Percentiles rank a stretch among this genome's conserved stretches.
These are phyloP conservation scores for Falcaria lacertinaria DNA, from an alignment of 2,888 invertebrate genomes.

Conservation along the genomic window DNA sequence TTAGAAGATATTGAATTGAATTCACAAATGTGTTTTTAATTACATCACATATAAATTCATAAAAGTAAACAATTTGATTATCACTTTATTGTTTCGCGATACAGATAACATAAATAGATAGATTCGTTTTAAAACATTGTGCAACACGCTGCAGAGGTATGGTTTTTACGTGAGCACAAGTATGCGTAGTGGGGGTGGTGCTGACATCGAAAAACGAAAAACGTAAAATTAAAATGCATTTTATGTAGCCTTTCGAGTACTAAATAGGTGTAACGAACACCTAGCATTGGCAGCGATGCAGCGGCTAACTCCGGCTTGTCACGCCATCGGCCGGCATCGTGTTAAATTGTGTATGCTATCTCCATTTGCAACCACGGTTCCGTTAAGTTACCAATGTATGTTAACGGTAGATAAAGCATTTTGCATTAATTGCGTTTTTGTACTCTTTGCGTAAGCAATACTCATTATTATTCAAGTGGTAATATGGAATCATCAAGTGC, in stretches of 20 bases:
- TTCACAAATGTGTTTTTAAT: no score
- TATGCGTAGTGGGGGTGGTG: background rate
- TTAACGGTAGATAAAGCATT: background rate
- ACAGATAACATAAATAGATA: background rate
- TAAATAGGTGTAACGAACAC: slow-evolving; percentile 56
- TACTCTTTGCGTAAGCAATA: background rate
- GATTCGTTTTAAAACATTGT: background rate
- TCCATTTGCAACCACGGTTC: slow-evolving; percentile 45
- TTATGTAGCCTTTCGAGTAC: slow-evolving; percentile 37
- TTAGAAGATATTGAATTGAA: no score
- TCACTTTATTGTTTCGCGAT: background rate
- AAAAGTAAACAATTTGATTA: no score
- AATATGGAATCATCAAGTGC: background rate
- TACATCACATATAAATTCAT: no score
- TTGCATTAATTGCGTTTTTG: background rate
- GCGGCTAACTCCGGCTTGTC: slow-evolving; percentile 57
- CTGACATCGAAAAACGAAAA: background rate
- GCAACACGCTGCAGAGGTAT: background rate
- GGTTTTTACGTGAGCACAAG: background rate
- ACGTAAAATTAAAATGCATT: slow-evolving; percentile 32
- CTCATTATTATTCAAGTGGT: background rate
- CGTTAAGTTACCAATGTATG: slow-evolving; percentile 30
- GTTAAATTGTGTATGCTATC: slow-evolving; percentile 68
- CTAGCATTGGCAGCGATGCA: slow-evolving; percentile 34
- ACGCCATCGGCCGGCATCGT: slow-evolving; percentile 49